A percentile compares a stretch with the other conserved stretches of the same genome.
Evolutionary conservation across 2,113 vertebrate genomes (phyloP).

Genomic region (Dromaius novaehollandiae): DNA sequence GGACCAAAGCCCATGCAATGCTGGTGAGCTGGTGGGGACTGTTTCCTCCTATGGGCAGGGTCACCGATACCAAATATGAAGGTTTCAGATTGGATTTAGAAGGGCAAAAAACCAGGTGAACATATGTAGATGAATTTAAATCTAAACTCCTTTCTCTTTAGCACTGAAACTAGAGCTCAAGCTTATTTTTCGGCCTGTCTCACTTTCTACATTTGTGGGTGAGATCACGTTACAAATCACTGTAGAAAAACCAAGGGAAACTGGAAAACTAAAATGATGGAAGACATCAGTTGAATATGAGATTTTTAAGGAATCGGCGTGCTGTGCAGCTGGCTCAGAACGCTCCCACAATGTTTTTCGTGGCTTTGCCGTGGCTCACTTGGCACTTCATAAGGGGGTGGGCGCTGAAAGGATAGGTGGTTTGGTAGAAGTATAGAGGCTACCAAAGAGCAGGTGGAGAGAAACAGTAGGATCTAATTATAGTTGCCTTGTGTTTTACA

Average conservation of each 20-base stretch:
- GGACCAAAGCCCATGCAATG: too few relatives aligned
- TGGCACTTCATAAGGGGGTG: background rate
- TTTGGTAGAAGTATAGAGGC: background rate
- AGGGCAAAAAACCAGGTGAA: background rate
- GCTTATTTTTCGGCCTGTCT: background rate
- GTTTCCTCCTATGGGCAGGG: background rate
- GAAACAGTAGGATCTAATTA: background rate
- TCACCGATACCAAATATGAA: background rate
- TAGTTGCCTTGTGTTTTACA: background rate
- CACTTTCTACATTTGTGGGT: background rate
- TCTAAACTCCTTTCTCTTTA: background rate
- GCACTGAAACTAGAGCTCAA: background rate
- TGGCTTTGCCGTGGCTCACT: background rate
- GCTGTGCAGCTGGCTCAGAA: background rate
- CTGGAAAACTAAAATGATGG: background rate
- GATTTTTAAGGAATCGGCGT: background rate
- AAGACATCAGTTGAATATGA: background rate
- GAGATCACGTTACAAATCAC: background rate
- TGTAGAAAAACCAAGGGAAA: background rate
- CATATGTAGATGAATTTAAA: background rate
- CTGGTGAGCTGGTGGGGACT: background rate
- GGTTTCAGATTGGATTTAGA: rapidly evolving
- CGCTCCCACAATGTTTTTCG: background rate
- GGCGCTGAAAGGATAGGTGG: background rate
- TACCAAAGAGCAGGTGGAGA: background rate